Evolutionary conservation across 1,140 invertebrate genomes (phyloP), one percentile per base, ranked within the genome.

Genomic region (Mercenaria mercenaria): DNA sequence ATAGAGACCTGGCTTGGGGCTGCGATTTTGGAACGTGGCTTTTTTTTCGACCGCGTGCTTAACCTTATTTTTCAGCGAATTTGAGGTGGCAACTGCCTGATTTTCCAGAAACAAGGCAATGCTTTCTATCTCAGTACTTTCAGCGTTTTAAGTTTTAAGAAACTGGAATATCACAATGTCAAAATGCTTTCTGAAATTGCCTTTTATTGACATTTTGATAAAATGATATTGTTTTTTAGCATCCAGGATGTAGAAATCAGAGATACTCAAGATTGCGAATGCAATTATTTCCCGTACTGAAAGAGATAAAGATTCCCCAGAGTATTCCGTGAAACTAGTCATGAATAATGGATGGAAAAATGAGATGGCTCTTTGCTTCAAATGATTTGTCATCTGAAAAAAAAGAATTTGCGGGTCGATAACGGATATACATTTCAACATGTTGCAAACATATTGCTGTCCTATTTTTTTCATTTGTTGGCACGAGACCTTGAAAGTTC

Each of bases 281-380:
- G 26, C n/a, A 64, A 64, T 64, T 64, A 64, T 20, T 64, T 26
- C 6, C n/a, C n/a, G 59, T 29, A 8, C 26, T 29, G 4, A n/a
- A 26, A 64, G 29, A 10, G n/a, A 29, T 29, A 64, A 64, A n/a
- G n/a, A n/a, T 64, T 64, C 26, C 59, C n/a, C 4, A 29, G 59
- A 11, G 59, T 29, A 64, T n/a, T 64, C 59, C 29, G 10, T 64
- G n/a, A 29, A 64, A 64, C 2, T 29, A 10, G 1, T 8, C 59
- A 64, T 64, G 59, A 64, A 64, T 64, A 29, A 64, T 64, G 26
- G 26, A 64, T 64, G 59, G 59, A 15, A 26, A 64, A 64, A 64
- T 8, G n/a, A 64, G 26, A 20, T 6, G 26, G 20, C 59, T 64
- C 15, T 64, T 64, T n/a, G 26, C 26, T 29, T 64, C 26, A 64